Conservation (phyloP, 2,797 vertebrate genomes). For the Monodelphis domestica region DNA sequence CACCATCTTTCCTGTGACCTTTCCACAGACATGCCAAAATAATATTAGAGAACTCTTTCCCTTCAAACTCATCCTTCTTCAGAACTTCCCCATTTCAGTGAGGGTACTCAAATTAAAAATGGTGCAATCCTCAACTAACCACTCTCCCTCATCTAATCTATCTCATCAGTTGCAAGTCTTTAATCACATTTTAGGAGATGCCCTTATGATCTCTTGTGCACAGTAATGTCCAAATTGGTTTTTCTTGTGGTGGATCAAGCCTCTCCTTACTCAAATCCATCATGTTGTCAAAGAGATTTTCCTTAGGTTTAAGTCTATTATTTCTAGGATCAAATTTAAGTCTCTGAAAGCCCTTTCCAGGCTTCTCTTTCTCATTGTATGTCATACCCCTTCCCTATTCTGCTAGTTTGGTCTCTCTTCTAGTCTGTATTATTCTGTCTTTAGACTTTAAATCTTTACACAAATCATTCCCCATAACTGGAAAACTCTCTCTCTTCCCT, state of each 20-base stretch:
- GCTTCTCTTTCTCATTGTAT: neutral
- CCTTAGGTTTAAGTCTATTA: neutral
- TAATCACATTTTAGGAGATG: no score
- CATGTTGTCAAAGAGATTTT: neutral
- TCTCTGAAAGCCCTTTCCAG: neutral
- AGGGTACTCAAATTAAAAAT: neutral
- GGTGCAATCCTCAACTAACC: neutral
- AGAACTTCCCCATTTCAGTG: no score
- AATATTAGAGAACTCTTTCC: neutral
- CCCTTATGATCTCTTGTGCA: neutral
- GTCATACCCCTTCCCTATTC: neutral
- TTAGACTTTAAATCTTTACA: neutral
- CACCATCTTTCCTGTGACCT: no score
- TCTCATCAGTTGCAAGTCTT: neutral
- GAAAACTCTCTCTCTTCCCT: neutral
- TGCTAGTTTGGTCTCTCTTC: neutral
- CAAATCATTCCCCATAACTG: neutral
- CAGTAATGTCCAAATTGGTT: neutral
- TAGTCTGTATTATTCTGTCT: neutral
- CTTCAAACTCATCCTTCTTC: neutral
- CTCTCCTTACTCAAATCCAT: neutral
- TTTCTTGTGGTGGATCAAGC: neutral
- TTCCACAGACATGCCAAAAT: neutral
- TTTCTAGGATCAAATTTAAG: neutral
- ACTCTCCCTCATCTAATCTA: neutral